Conservation (phyloP, 2,113 vertebrate genomes). For the Bombycilla garrulus region DNA sequence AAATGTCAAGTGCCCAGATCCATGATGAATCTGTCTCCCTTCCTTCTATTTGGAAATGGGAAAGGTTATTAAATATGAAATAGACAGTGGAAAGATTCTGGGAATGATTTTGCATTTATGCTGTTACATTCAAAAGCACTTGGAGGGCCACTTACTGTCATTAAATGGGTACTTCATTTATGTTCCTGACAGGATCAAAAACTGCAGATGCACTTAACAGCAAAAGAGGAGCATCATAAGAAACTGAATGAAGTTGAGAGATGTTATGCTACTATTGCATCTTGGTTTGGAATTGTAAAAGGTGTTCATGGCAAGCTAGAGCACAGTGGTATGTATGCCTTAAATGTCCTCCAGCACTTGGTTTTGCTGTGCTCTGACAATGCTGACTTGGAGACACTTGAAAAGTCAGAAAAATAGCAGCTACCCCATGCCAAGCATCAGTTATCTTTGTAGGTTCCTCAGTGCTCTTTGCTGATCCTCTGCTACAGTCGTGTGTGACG, state of each 20-base stretch:
- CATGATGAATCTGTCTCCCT: not conserved
- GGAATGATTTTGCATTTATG: not conserved
- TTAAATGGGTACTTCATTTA: not conserved
- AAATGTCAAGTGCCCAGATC: not conserved
- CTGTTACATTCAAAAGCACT: not conserved
- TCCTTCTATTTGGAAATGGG: not conserved
- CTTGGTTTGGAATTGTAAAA: conserved; percentile 82
- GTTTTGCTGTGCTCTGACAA: not conserved
- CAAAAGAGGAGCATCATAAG: conserved; percentile 86
- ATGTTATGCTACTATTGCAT: conserved; percentile 78
- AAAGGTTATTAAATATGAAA: not conserved
- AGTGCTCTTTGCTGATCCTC: not conserved
- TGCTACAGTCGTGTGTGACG: not conserved
- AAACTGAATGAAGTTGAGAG: conserved; percentile 89
- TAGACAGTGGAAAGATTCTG: not conserved
- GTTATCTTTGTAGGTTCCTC: not conserved
- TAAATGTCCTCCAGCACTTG: not conserved
- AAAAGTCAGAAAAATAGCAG: not conserved
- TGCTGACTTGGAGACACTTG: not conserved
- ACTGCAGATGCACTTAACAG: conserved; percentile 79
- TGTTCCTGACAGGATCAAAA: conserved; percentile 85
- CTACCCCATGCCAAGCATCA: not conserved
- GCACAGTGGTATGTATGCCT: conserved; percentile 80
- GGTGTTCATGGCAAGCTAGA: conserved; percentile 83
- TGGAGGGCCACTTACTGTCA: not conserved